Percentiles rank a stretch among this genome's conserved stretches.
These are phyloP conservation scores for Trinectes maculatus DNA, from an alignment of 2,113 vertebrate species.

Conservation along the genomic window DNA sequence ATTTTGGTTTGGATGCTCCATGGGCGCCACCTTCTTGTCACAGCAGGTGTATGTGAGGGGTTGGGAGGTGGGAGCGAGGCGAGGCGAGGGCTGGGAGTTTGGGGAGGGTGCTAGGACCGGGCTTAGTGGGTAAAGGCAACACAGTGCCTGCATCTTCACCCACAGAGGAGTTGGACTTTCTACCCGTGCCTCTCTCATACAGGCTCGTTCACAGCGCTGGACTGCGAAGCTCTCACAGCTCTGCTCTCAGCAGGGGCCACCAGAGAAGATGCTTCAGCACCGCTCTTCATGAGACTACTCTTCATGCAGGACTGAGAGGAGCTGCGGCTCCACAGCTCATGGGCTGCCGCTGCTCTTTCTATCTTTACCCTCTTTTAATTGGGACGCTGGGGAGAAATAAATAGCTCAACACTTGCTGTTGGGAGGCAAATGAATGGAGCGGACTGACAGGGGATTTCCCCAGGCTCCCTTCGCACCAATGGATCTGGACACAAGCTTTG, in stretches of 20 bases:
- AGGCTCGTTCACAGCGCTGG: conserved; percentile 56
- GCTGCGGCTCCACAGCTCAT: conserved; percentile 56
- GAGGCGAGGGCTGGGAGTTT: conserved; percentile 43
- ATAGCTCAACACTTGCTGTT: conserved; percentile 68
- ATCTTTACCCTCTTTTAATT: conserved; percentile 70
- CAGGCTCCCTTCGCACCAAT: conserved; percentile 64
- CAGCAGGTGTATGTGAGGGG: conserved; percentile 74
- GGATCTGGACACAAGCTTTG: conserved; percentile 54
- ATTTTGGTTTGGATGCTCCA: conserved; percentile 25
- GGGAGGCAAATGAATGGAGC: conserved; percentile 77
- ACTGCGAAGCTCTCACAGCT: conserved; percentile 63
- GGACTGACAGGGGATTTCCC: conserved; percentile 69
- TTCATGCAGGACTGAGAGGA: conserved; percentile 38
- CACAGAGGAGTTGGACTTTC: conserved; percentile 69
- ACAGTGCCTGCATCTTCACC: conserved; percentile 70
- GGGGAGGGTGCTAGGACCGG: conserved; percentile 63
- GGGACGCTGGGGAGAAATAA: conserved; percentile 71
- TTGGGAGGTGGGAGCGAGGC: conserved; percentile 20
- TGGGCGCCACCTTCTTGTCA: conserved; percentile 67
- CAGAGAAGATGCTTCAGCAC: conserved; percentile 65
- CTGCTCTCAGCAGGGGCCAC: conserved; percentile 56
- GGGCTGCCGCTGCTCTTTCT: conserved; percentile 61
- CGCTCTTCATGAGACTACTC: conserved; percentile 50
- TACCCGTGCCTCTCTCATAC: conserved; percentile 57
- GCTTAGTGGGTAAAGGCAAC: conserved; percentile 65